Evolutionary conservation across 1,140 invertebrate genomes (phyloP).

Genomic region (Galleria mellonella): DNA sequence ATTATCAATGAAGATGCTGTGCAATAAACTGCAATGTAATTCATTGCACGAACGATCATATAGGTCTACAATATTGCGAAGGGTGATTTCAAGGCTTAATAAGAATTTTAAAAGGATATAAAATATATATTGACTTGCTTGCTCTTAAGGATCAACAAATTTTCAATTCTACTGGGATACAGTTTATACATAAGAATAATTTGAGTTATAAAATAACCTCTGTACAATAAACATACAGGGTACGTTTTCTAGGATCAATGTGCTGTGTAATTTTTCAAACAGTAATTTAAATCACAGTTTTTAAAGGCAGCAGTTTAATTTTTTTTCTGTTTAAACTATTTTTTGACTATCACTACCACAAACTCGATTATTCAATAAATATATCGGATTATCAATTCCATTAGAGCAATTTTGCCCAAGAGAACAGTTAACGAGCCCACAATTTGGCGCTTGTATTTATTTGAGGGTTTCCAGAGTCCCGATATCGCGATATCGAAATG

Average conservation of each 20-base stretch:
- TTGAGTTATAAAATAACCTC: neutral
- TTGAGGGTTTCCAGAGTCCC: neutral
- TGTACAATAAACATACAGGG: too few species aligned
- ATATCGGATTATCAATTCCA: constrained; percentile 1
- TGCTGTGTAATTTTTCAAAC: too few species aligned
- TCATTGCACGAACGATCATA: constrained; percentile 3
- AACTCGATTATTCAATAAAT: neutral
- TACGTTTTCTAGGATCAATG: too few species aligned
- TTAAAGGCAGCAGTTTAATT: too few species aligned
- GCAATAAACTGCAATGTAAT: constrained; percentile 2
- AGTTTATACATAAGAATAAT: neutral
- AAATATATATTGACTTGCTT: neutral
- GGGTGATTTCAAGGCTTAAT: too few species aligned
- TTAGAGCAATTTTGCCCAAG: neutral
- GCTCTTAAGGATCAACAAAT: neutral
- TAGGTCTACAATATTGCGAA: neutral
- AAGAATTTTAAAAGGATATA: too few species aligned
- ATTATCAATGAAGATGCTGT: constrained; percentile 7
- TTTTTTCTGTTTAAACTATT: too few species aligned
- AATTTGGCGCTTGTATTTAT: neutral
- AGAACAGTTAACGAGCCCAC: neutral
- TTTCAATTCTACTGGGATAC: neutral
- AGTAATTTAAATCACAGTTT: too few species aligned
- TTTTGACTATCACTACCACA: neutral
- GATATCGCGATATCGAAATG: neutral